phyloP scores from a whole-genome alignment of 35 echinoderm and acorn worm species.

The Chiridota heheva region DNA sequence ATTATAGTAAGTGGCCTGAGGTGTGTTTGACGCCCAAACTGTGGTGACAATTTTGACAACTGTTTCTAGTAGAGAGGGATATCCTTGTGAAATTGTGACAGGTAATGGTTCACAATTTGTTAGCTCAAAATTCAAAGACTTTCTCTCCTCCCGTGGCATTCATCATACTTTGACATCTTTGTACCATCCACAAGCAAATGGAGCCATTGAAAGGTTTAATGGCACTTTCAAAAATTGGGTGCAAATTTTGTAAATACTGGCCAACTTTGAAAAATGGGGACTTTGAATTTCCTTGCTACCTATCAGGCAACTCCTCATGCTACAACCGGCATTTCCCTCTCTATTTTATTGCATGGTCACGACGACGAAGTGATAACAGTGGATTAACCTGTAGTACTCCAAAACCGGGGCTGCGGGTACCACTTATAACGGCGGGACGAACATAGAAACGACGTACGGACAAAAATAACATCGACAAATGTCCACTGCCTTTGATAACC shows the following conservation, averaged over 20 bases:
- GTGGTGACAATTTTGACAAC: slow-evolving; percentile 12
- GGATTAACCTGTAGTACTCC: no score
- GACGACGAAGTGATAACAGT: no score
- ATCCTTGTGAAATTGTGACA: slow-evolving; percentile 9
- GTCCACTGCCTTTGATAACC: no score
- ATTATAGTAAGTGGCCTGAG: slow-evolving; percentile 57
- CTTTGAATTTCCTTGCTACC: background rate
- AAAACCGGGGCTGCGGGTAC: no score
- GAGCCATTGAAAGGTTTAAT: slow-evolving; percentile 20
- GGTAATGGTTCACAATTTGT: slow-evolving; percentile 25
- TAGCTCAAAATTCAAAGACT: slow-evolving; percentile 5
- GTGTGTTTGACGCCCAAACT: slow-evolving; percentile 5
- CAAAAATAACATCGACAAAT: no score
- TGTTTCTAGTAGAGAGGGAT: slow-evolving; percentile 6
- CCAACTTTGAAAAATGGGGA: background rate
- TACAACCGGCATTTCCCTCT: background rate
- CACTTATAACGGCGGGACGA: no score
- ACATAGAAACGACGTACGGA: no score
- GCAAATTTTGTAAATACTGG: background rate
- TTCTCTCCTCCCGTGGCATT: background rate
- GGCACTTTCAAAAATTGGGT: slow-evolving; percentile 3
- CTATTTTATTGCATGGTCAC: background rate
- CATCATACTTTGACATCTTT: background rate
- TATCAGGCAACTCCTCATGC: slow-evolving; percentile 7
- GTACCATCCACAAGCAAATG: slow-evolving; percentile 29